A percentile compares a stretch with the other conserved stretches of the same genome.
Evolutionary conservation across 1,140 invertebrate species (phyloP).

Genomic region (Leptinotarsa undecemlineata): DNA sequence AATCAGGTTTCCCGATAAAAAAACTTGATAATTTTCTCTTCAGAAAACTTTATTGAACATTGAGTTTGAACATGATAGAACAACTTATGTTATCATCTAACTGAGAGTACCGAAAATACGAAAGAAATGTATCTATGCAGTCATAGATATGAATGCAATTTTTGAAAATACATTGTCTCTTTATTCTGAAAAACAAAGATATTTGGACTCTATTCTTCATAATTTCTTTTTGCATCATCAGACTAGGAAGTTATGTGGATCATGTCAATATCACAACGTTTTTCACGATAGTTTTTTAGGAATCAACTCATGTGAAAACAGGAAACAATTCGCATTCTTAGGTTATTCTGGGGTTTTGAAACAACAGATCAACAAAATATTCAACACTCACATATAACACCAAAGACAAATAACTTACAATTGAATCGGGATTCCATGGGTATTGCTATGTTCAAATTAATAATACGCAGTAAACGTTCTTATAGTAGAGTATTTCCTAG

Average conservation of each 20-base stretch:
- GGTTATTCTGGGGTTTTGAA: constrained; percentile 9
- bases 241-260: not conserved
- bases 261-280: not conserved
- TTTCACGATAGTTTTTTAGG: not conserved
- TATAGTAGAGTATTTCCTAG: not conserved
- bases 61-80: no score
- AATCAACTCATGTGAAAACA: not conserved
- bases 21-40: no score
- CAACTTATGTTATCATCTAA: no score
- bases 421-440: constrained; percentile 48
- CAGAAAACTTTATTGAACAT: no score
- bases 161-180: no score
- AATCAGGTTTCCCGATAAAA: no score
- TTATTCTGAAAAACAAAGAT: no score
- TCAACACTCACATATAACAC: constrained; percentile 44
- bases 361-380: constrained; percentile 17
- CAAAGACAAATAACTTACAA: constrained; percentile 52
- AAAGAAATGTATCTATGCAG: no score
- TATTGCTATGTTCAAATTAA: constrained; percentile 48
- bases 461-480: constrained; percentile 47
- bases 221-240: no score
- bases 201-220: no score
- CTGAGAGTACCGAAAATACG: no score
- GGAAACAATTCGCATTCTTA: constrained; percentile 17
- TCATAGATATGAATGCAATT: no score